Base-by-base conservation (phyloP, 2,113 vertebrate genomes). In the Pithys albifrons region DNA sequence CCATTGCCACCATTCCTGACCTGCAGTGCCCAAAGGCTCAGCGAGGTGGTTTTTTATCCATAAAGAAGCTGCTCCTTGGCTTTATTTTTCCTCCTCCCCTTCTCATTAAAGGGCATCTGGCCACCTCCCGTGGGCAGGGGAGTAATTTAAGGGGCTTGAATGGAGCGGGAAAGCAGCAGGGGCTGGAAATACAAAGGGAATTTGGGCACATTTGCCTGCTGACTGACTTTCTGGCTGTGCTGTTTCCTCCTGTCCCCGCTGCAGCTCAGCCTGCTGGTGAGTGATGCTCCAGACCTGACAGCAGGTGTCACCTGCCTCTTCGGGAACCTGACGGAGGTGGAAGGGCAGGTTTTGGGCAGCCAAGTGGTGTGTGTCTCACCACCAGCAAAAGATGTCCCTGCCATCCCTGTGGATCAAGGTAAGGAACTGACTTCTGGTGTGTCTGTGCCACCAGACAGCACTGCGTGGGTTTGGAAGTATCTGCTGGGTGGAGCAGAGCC, bases 321-420 rank as follows among this genome's bases (percentile, higher is more conserved):
- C 6, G 99, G 99, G n/a, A 99, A 99, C 98, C 97, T 99, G 95
- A 99, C 98, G 0, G 99, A 99, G 97, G 98, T 99, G 69, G 98
- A 99, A 70, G 99, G 99, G 8, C 97, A 98, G 75, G 99, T 99
- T n/a, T 97, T 97, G 2, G 99, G 99, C 83, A 99, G 98, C 97
- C 98, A 98, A 81, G 99, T 99, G 37, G 97, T 99, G 22, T 99
- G 99, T 45, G 92, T 98, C 80, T 99, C 99, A 0, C 99, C 99
- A 5, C 97, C 98, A 29, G 98, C 99, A 9, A 99, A 98, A 76
- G 99, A 99, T 8, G 98, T 99, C 64, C 99, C 99, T 8, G 94
- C 98, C 93, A 99, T 99, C 91, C 99, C 99, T 23, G 96, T 98
- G 51, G 98, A 99, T 94, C 99, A 99, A 98, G 99, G 99, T 99